These are phyloP conservation scores for Ochropacha duplaris DNA, from an alignment of 2,888 invertebrate genomes.

Conservation along the genomic window DNA sequence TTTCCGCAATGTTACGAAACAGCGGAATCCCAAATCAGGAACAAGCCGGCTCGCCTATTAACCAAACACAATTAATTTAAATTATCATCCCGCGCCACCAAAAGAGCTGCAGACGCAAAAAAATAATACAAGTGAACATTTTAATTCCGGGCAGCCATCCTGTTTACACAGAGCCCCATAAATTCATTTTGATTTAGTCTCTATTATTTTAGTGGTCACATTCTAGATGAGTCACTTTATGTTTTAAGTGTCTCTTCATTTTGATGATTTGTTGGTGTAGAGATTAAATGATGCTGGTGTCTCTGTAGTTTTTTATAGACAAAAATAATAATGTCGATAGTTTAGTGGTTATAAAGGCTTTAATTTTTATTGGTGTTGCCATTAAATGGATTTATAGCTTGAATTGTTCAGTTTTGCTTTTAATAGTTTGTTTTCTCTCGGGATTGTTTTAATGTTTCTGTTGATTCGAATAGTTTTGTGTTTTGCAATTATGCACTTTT, in stretches of 20 bases:
- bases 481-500: background rate
- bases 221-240: constrained; percentile 38
- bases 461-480: background rate
- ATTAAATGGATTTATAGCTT: background rate
- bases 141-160: constrained; percentile 59
- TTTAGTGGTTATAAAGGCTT: background rate
- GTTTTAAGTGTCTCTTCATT: constrained; percentile 43
- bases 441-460: background rate
- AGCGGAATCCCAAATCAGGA: background rate
- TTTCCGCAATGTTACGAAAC: background rate
- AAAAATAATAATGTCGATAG: constrained; percentile 24
- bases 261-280: constrained; percentile 43
- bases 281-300: constrained; percentile 40
- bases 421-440: background rate
- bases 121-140: constrained; percentile 45
- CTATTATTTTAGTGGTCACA: constrained; percentile 60
- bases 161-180: constrained; percentile 35
- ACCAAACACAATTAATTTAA: constrained; percentile 77
- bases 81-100: constrained; percentile 48
- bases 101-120: constrained; percentile 33
- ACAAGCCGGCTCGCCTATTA: constrained; percentile 54
- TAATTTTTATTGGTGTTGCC: background rate
- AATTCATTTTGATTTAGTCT: constrained; percentile 57
- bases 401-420: background rate
- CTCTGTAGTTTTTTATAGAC: constrained; percentile 36